Evolutionary conservation across 1,140 invertebrate species (phyloP).

Genomic region (Amyelois transitella): DNA sequence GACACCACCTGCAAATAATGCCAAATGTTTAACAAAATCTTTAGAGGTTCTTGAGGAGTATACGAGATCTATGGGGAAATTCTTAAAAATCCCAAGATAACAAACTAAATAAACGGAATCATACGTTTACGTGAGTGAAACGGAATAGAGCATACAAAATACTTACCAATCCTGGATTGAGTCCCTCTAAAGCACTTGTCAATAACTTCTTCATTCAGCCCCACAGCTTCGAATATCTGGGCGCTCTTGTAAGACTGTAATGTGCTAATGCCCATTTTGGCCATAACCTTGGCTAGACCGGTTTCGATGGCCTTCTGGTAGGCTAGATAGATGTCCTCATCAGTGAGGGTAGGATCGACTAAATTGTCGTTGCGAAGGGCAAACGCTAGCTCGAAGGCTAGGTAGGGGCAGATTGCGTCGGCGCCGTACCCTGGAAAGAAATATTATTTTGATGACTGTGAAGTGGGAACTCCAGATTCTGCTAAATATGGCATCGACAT

Average conservation of each 20-base stretch:
- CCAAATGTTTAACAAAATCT: slow-evolving; percentile 2
- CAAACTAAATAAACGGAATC: no score
- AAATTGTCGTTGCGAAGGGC: slow-evolving; percentile 88
- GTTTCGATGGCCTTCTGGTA: slow-evolving; percentile 83
- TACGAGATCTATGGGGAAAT: no score
- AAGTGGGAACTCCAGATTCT: no score
- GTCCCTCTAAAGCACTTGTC: slow-evolving; percentile 97
- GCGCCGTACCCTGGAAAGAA: slow-evolving; percentile 88
- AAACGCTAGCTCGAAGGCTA: slow-evolving; percentile 94
- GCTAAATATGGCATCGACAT: no score
- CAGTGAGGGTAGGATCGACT: slow-evolving; percentile 83
- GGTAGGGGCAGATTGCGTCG: slow-evolving; percentile 97
- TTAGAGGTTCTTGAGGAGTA: no score
- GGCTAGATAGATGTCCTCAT: slow-evolving; percentile 88
- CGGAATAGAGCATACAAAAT: neutral
- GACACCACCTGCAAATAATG: slow-evolving; percentile 83
- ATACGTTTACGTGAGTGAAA: no score
- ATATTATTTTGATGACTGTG: neutral
- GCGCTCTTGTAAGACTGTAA: slow-evolving; percentile 99
- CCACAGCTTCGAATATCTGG: slow-evolving; percentile 99
- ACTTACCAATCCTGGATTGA: slow-evolving; percentile 86
- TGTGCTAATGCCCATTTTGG: slow-evolving; percentile 99
- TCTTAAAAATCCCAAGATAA: no score
- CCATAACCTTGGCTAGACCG: slow-evolving; percentile 95
- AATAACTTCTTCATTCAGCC: slow-evolving; percentile 92